Conservation (phyloP, 2,113 vertebrate genomes). For the Penelope pileata region DNA sequence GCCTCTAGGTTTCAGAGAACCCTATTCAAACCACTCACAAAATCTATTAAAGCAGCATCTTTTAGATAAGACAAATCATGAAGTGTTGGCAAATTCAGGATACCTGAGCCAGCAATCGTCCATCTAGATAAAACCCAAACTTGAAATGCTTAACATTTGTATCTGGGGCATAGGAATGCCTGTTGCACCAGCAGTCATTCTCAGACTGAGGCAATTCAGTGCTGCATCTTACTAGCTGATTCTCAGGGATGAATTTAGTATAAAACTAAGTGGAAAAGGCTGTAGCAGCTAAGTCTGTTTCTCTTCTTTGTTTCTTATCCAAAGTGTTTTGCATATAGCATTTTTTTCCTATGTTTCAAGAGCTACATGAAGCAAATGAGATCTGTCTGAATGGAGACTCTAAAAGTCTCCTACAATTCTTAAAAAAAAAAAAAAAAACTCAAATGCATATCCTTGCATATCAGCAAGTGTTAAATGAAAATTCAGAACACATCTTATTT, state of each 20-base stretch:
- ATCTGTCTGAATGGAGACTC: neutral
- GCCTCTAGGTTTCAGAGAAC: neutral
- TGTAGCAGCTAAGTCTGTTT: neutral
- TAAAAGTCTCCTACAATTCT: neutral
- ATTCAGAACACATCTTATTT: neutral
- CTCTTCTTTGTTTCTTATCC: neutral
- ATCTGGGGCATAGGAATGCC: neutral
- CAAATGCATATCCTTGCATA: neutral
- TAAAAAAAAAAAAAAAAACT: neutral
- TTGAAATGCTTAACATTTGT: accelerated
- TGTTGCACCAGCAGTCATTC: neutral
- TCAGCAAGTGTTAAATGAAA: neutral
- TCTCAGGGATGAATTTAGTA: neutral
- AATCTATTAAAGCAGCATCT: neutral
- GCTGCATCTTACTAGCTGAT: neutral
- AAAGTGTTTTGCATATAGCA: neutral
- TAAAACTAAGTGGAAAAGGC: neutral
- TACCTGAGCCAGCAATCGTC: neutral
- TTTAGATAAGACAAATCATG: neutral
- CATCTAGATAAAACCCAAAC: neutral
- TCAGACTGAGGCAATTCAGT: neutral
- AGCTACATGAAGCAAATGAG: neutral
- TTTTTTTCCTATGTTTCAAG: neutral
- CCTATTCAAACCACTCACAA: neutral
- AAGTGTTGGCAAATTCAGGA: neutral